Evolutionary conservation across 2,113 vertebrate species (phyloP), one percentile per base, ranked within the genome.

Genomic region (Henicopernis longicauda): DNA sequence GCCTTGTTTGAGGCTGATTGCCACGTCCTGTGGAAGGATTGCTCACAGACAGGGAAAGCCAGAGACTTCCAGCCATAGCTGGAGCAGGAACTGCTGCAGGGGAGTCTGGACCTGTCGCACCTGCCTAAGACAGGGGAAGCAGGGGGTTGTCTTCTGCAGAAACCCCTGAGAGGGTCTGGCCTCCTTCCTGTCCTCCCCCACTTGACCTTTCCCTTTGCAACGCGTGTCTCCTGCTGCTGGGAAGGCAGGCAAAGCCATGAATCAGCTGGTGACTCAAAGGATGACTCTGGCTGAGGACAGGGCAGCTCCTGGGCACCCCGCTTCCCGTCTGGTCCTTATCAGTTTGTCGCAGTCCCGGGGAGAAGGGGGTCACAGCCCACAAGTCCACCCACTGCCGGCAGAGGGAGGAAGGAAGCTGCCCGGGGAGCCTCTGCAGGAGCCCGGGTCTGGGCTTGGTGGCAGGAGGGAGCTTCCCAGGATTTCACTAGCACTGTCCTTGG

Each of bases 251-350:
- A 55, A 57, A 73, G 79, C 82, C 2, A 1, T 89, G 82, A 90
- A 61, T 92, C 89, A 93, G 79, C 82, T 36, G 76, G 67, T 91
- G 95, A 93, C 71, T 97, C 94, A 96, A 92, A 84, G 52, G 69
- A 36, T 86, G 76, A 21, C 82, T 82, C 69, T 40, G 32, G 45
- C 73, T 87, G 40, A 54, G 50, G 81, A 80, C 44, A 21, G 29
- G 34, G 80, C 81, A 67, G 84, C 49, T 83, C 70, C 15, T 2
- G 40, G 73, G 82, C 66, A 90, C 66, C 45, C 66, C 0, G 3
- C 50, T 92, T 93, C 89, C 90, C 16, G 2, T 80, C 76, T n/a
- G 22, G 20, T 45, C 54, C 67, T 77, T 86, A 72, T 52, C 67
- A n/a, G 40, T 44, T 63, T 38, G 44, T 70, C 4, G 4, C 58